Evolutionary conservation across 92 coral and sea anemone species (phyloP).

Genomic region (Palythoa caribaeorum): DNA sequence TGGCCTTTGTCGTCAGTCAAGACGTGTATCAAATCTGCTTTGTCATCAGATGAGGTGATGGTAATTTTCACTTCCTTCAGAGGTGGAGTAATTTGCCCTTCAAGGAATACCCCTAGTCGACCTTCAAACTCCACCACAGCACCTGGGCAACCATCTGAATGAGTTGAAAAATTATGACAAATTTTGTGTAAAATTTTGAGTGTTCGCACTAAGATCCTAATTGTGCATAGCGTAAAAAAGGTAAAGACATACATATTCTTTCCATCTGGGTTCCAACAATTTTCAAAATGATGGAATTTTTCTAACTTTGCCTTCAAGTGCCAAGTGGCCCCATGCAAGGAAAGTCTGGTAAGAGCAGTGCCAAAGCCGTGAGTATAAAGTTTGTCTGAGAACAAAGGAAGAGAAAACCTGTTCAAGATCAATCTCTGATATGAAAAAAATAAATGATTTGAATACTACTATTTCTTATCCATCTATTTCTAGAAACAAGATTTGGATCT

Average conservation of each 20-base stretch:
- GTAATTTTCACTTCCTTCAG: constrained; percentile 85
- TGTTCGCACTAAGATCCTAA: no score
- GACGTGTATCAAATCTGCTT: constrained; percentile 68
- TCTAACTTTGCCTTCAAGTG: no score
- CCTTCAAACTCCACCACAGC: constrained; percentile 87
- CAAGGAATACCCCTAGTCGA: constrained; percentile 86
- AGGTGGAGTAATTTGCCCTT: constrained; percentile 92
- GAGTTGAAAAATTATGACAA: background rate
- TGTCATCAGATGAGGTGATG: constrained; percentile 65
- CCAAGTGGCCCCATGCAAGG: no score
- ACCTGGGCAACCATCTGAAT: constrained; percentile 93
- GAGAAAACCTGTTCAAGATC: no score
- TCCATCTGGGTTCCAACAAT: no score
- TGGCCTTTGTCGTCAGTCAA: constrained; percentile 81
- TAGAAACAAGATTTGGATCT: background rate
- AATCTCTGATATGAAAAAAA: no score
- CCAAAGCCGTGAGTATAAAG: no score
- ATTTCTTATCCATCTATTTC: background rate
- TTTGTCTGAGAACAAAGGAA: no score
- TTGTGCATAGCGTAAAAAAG: no score
- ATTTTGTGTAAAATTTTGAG: no score
- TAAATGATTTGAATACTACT: background rate
- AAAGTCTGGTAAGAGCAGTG: no score
- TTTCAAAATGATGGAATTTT: no score
- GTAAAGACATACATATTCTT: background rate